phyloP scores from a whole-genome alignment of 2,113 vertebrate genomes.

The Melanostigma gelatinosum region DNA sequence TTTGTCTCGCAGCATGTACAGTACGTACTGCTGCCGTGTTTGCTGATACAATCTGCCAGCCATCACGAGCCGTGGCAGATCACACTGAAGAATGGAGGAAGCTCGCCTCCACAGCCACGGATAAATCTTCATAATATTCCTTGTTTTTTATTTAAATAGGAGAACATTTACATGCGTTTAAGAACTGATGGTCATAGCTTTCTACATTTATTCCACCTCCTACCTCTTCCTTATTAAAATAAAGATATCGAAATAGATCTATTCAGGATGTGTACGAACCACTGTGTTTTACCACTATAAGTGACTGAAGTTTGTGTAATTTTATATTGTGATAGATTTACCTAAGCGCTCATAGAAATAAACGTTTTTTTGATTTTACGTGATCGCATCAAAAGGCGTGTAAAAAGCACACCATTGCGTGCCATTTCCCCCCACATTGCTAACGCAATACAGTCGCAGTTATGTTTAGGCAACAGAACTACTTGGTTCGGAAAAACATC shows the following conservation, averaged over 20 bases:
- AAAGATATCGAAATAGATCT: background rate
- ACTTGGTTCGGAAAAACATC: too few relatives aligned
- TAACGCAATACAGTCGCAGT: background rate
- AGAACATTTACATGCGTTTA: slow-evolving; percentile 42
- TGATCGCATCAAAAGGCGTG: background rate
- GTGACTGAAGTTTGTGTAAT: background rate
- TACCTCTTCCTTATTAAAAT: background rate
- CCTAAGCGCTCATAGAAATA: background rate
- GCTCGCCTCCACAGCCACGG: slow-evolving; percentile 52
- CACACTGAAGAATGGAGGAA: slow-evolving; percentile 71
- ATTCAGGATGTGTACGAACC: background rate
- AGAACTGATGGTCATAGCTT: slow-evolving; percentile 1
- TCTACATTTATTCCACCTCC: background rate
- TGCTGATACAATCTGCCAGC: slow-evolving; percentile 82
- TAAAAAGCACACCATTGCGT: background rate
- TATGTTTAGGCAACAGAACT: background rate
- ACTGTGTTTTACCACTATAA: background rate
- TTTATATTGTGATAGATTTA: background rate
- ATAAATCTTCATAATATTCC: slow-evolving; percentile 65
- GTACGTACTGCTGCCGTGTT: slow-evolving; percentile 73
- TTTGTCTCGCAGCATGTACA: slow-evolving; percentile 74
- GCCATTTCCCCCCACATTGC: too few relatives aligned
- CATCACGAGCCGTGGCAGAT: slow-evolving; percentile 65
- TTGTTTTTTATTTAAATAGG: slow-evolving; percentile 39
- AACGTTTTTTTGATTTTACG: background rate